Base-by-base conservation (phyloP, 2,797 vertebrate species). In the Periophthalmus magnuspinnatus region DNA sequence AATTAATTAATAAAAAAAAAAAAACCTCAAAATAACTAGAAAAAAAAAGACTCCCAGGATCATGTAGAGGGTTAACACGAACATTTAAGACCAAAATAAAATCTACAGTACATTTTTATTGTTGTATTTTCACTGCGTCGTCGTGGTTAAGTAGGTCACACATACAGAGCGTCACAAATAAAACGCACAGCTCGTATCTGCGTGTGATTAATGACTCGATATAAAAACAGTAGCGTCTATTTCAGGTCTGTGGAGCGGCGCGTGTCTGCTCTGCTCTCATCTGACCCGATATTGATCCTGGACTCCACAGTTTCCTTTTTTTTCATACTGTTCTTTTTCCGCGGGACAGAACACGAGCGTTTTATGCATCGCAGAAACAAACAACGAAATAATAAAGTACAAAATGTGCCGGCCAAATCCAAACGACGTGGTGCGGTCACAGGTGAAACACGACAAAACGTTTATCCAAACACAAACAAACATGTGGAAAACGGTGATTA, bases 121-220 rank as follows among this genome's bases (percentile, higher is more conserved):
- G 1, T 28, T 28, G 28, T 28, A 28, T 28, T 28, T 28, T 28
- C 28, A 28, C 28, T 28, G 28, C 28, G 28, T 28, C 28, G 28
- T 3, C 28, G 28, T 1, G 38, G 45, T 60, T 33, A 52, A 71
- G 41, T 60, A 33, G 33, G 58, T 67, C 64, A 22, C 19, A 41
- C 5, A 55, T 10, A 13, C 16, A 52, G n/a, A 62, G 28, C 32
- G 65, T 41, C 36, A 56, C 68, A 24, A 59, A 69, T 75, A 61
- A 74, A 34, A 68, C 50, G 54, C 34, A 48, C 28, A 34, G n/a
- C 62, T 59, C 28, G 3, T 33, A 11, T 73, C 32, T 57, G 24
- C 13, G 19, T 55, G 66, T 55, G 73, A 73, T 70, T 54, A 69
- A 69, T 65, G 62, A 48, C 50, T 54, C 34, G 64, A 22, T 45